Base-by-base conservation (phyloP, 2,113 vertebrate species). In the Ceratotherium simum region DNA sequence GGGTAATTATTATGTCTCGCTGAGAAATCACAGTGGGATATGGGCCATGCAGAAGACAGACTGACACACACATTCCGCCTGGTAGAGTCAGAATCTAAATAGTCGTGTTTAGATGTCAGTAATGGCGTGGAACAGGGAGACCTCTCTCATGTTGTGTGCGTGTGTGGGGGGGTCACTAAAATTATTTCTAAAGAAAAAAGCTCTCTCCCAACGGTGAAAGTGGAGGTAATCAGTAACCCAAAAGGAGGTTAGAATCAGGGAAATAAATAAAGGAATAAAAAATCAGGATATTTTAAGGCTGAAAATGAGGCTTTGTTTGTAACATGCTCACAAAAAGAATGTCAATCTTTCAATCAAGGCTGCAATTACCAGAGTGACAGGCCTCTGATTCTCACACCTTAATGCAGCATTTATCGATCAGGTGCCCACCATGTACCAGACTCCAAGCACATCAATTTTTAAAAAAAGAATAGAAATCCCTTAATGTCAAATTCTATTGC, bases 1-100 rank as follows among this genome's bases (percentile, higher is more conserved):
- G 51, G 94, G 17, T 75, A 91, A 93, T 96, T 91, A 95, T 51
- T 36, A 62, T 33, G 70, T 82, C 97, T 75, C 60, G 82, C 82
- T 91, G 96, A 83, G 91, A 90, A 81, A 72, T 69, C 69, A n/a
- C 96, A 29, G 54, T 23, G 85, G 82, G 78, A 54, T 48, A 17
- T 1, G 14, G 76, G 96, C 81, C 46, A 20, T 31, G 65, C 51
- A 62, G 75, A 94, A 23, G 84, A 73, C 60, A 65, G 46, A 80
- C 31, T 2, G 51, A 94, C 78, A 79, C 25, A 51, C n/a, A 20
- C 3, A 14, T 13, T 62, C 78, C 1, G 6, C 95, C 48, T 20
- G 62, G 73, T 83, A 21, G 76, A 72, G 25, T 67, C 31, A 27
- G 54, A 73, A 18, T 56, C 48, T 31, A 64, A 92, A 64, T 20